A percentile compares a stretch with the other conserved stretches of the same genome.
phyloP scores from a whole-genome alignment of 2,888 invertebrate genomes.

The Lycia hirtaria region DNA sequence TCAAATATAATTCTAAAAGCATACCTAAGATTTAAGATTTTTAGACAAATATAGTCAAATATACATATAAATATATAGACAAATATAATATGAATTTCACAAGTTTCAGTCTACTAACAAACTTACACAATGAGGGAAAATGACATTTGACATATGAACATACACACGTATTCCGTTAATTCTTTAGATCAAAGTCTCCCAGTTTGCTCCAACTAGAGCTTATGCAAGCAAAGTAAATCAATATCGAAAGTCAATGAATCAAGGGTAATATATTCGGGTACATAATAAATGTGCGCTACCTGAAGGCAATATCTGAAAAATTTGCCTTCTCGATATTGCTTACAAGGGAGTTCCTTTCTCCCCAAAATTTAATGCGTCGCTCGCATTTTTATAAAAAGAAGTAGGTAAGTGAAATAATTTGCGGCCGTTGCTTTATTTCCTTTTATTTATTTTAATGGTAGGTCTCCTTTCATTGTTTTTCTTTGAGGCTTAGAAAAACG shows the following conservation, averaged over 20 bases:
- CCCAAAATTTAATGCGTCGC: constrained; percentile 86
- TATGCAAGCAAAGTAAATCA: constrained; percentile 85
- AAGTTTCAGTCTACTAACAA: no score
- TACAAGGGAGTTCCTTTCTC: constrained; percentile 85
- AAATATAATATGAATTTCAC: no score
- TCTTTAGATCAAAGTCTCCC: constrained; percentile 67
- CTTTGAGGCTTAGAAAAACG: constrained; percentile 70
- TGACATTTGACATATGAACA: constrained; percentile 46
- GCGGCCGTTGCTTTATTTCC: constrained; percentile 83
- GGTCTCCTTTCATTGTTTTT: constrained; percentile 80
- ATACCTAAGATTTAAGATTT: no score
- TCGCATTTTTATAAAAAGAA: constrained; percentile 85
- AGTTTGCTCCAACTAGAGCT: constrained; percentile 72
- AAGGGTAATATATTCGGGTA: constrained; percentile 86
- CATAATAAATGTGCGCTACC: constrained; percentile 86
- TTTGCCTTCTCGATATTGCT: constrained; percentile 86
- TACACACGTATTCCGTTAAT: constrained; percentile 62
- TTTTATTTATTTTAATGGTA: constrained; percentile 85
- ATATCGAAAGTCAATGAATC: constrained; percentile 86
- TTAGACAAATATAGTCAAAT: no score
- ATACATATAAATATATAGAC: no score
- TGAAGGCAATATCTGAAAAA: constrained; percentile 86
- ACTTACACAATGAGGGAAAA: constrained; percentile 40
- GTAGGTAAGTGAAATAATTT: constrained; percentile 85
- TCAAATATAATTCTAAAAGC: no score